phyloP scores from a whole-genome alignment of 2,797 vertebrate genomes.

The Amblyraja radiata region DNA sequence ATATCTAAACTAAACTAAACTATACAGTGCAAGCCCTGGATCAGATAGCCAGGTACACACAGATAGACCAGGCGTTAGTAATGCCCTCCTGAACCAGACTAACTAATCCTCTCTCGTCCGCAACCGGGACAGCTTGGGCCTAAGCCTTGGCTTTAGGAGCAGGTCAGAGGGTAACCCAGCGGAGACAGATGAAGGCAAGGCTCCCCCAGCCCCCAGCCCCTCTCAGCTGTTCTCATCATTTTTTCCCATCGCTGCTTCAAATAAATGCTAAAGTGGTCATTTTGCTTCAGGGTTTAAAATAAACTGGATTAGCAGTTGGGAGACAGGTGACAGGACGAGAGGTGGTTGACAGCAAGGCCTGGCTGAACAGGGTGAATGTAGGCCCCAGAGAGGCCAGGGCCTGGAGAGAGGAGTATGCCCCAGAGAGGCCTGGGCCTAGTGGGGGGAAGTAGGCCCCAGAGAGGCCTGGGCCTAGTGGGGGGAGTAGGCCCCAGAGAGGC shows the following conservation, averaged over 20 bases:
- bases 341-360: background rate
- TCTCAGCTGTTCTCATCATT: conserved; percentile 29
- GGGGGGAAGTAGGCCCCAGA: background rate
- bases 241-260: conserved; percentile 3
- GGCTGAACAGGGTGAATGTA: background rate
- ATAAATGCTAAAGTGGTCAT: conserved; percentile 20
- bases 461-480: background rate
- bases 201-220: background rate
- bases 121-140: background rate
- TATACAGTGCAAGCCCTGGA: background rate
- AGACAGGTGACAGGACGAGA: background rate
- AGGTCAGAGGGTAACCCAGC: background rate
- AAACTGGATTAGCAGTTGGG: background rate
- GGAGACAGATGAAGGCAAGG: conserved; percentile 29
- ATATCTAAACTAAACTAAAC: too few relatives aligned
- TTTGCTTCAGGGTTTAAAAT: conserved; percentile 17
- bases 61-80: conserved; percentile 10
- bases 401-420: background rate
- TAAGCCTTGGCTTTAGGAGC: conserved; percentile 16
- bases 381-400: background rate
- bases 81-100: background rate
- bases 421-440: too few relatives aligned
- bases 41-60: background rate
- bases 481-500: background rate
- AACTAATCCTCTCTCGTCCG: background rate